Conservation (phyloP, 35 echinoderm and acorn worm genomes). For the Hemicentrotus pulcherrimus region DNA sequence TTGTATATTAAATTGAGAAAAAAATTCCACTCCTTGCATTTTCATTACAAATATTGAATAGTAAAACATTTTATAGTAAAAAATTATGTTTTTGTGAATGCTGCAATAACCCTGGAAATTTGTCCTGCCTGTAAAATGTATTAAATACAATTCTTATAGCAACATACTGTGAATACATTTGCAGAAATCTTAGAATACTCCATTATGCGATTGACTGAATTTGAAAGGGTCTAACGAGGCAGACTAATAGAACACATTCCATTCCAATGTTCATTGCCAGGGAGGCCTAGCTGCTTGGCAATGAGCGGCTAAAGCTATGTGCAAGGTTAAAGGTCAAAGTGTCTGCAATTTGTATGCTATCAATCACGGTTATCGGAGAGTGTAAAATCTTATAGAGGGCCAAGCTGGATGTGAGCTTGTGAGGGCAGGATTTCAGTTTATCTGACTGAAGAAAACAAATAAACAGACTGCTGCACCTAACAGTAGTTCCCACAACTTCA, state of each 20-base stretch:
- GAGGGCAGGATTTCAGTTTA: constrained; percentile 33
- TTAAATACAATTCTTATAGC: neutral
- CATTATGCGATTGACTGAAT: neutral
- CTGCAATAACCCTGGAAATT: neutral
- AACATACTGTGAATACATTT: neutral
- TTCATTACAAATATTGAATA: too few species aligned
- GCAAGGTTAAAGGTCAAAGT: constrained; percentile 28
- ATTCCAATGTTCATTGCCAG: constrained; percentile 29
- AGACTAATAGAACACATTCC: neutral
- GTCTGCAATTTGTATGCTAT: constrained; percentile 42
- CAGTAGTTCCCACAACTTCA: neutral
- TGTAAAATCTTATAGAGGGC: neutral
- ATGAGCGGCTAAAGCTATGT: constrained; percentile 26
- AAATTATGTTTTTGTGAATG: neutral
- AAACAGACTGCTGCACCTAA: neutral
- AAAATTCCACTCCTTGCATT: too few species aligned
- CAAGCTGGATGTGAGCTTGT: neutral
- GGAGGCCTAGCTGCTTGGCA: neutral
- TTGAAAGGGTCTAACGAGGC: neutral
- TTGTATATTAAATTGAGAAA: too few species aligned
- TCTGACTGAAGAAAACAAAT: neutral
- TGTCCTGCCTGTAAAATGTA: neutral
- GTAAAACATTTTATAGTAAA: too few species aligned
- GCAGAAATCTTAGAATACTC: neutral
- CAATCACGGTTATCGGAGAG: neutral